These are phyloP conservation scores for Andrena bicolor DNA, from an alignment of 2,888 invertebrate genomes.

Conservation along the genomic window DNA sequence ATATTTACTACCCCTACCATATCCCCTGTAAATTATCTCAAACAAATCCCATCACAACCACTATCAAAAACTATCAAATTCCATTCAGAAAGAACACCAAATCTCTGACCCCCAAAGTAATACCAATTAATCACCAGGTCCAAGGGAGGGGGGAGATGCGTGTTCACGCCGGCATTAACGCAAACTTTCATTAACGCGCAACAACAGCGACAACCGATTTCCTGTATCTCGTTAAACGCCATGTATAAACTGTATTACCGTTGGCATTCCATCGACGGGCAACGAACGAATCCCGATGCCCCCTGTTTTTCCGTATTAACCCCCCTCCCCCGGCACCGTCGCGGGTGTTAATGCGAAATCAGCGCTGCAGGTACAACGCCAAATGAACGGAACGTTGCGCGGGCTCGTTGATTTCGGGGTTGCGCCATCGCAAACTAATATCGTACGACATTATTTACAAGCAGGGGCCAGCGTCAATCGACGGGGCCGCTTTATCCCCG, in stretches of 20 bases:
- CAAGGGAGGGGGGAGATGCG: too few species aligned
- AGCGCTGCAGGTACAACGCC: constrained; percentile 24
- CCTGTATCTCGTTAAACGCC: constrained; percentile 18
- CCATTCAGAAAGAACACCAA: too few species aligned
- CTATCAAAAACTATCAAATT: too few species aligned
- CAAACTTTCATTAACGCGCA: constrained; percentile 14
- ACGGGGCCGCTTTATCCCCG: constrained; percentile 33
- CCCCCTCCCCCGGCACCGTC: neutral
- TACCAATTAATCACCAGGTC: too few species aligned
- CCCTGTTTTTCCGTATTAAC: constrained; percentile 41
- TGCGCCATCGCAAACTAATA: constrained; percentile 47
- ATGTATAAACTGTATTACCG: constrained; percentile 30
- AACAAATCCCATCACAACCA: too few species aligned
- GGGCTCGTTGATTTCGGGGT: neutral
- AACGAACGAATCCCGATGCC: neutral
- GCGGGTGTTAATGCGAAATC: constrained; percentile 40
- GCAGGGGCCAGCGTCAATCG: constrained; percentile 33
- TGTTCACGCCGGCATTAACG: neutral
- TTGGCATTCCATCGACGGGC: constrained; percentile 4
- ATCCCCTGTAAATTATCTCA: too few species aligned
- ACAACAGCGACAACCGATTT: constrained; percentile 21
- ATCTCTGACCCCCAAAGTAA: too few species aligned
- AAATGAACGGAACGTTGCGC: constrained; percentile 27
- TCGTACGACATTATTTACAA: constrained; percentile 50
- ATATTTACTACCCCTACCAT: too few species aligned